phyloP scores from a whole-genome alignment of 2,888 invertebrate genomes.

The Lottia scabra region DNA sequence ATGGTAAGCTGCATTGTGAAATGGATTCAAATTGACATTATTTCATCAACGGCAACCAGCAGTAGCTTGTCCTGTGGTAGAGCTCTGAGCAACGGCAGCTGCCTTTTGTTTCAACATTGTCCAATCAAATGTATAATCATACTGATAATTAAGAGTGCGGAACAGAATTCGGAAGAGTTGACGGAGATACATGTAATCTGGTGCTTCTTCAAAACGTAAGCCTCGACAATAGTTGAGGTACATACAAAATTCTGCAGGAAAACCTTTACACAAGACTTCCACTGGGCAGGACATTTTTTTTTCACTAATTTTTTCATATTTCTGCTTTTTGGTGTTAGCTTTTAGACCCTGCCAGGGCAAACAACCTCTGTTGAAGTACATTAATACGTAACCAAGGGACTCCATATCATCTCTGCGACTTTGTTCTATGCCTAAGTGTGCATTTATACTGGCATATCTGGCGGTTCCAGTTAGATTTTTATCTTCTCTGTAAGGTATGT shows the following conservation, averaged over 20 bases:
- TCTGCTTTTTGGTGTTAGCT: constrained; percentile 98
- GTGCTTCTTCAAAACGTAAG: constrained; percentile 96
- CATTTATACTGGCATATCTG: constrained; percentile 99
- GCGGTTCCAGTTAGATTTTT: constrained; percentile 70
- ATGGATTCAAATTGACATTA: background rate
- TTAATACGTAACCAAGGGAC: constrained; percentile 97
- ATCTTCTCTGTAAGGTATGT: constrained; percentile 85
- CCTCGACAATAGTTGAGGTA: constrained; percentile 99
- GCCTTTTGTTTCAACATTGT: constrained; percentile 97
- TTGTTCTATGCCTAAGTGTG: constrained; percentile 98
- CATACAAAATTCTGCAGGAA: constrained; percentile 99
- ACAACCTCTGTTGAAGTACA: constrained; percentile 96
- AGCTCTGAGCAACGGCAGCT: constrained; percentile 68
- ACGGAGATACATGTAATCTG: constrained; percentile 99
- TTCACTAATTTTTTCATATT: constrained; percentile 99
- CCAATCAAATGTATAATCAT: constrained; percentile 99
- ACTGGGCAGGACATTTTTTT: constrained; percentile 99
- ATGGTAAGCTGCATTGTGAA: constrained; percentile 3
- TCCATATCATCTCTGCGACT: constrained; percentile 99
- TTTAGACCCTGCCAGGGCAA: constrained; percentile 97
- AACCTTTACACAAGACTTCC: constrained; percentile 98
- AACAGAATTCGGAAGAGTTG: constrained; percentile 98
- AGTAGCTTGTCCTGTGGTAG: constrained; percentile 44
- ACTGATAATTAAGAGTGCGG: constrained; percentile 99
- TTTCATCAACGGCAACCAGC: constrained; percentile 37